Evolutionary conservation across 2,888 invertebrate genomes (phyloP).

Genomic region (Pristionchus exspectatus): DNA sequence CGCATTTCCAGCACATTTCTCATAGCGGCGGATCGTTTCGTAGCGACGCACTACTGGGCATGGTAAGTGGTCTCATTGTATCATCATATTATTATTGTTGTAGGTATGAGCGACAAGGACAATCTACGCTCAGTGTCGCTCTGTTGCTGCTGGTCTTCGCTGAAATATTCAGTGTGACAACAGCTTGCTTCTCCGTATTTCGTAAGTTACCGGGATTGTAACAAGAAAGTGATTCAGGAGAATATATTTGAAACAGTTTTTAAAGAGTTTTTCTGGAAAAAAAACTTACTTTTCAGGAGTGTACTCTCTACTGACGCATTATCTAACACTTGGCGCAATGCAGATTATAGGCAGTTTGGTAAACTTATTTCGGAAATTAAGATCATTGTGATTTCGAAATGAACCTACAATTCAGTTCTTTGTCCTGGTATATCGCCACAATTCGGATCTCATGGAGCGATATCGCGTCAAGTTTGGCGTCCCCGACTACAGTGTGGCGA

Average conservation of each 20-base stretch:
- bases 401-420: background rate
- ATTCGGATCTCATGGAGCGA: background rate
- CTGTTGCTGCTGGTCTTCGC: background rate
- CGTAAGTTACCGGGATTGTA: background rate
- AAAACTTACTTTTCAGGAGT: background rate
- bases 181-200: background rate
- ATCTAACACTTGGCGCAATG: background rate
- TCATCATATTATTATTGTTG: background rate
- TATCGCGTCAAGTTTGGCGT: constrained; percentile 16
- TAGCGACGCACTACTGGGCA: constrained; percentile 13
- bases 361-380: background rate
- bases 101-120: constrained; percentile 6
- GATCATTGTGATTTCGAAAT: background rate
- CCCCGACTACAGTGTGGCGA: background rate
- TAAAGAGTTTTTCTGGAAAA: too few species aligned
- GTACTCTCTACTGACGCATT: background rate
- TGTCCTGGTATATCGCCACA: background rate
- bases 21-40: background rate
- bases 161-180: background rate
- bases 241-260: too few species aligned
- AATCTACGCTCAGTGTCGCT: background rate
- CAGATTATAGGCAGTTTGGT: background rate
- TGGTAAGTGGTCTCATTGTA: background rate
- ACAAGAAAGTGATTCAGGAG: background rate
- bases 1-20: background rate